Base-by-base conservation (phyloP, 35 echinoderm and acorn worm genomes). In the Amphiura filiformis region DNA sequence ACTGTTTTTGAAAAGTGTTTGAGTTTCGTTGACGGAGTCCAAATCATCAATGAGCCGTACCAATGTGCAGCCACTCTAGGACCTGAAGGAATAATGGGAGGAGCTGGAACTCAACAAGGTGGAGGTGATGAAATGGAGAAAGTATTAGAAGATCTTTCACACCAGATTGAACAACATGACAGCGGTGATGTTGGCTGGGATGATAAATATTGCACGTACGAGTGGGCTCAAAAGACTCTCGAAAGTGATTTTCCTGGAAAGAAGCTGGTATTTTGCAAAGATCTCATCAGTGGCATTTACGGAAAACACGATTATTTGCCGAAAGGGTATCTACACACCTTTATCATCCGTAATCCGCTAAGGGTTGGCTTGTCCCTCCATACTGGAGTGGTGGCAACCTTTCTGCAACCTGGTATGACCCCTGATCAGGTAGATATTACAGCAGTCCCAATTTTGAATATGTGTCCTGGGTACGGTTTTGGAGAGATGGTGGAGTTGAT, bases 1-100 rank as follows among this genome's bases (percentile, higher is more conserved):
- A 93, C 91, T 52, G 91, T 86, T 3, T 83, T 88, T 39, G 64
- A 80, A 40, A 93, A 93, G 52, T 93, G 91, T 31, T 47, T 93
- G 61, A 93, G 91, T 76, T 84, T 84, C 41, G 80, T 93, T 37
- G 86, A 93, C 18, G 91, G 86, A 0, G 80, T 82, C 20, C 86
- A 93, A 36, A 38, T 93, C 35, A 78, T 87, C 32, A 64, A 78
- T n/a, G 91, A 93, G 37, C 91, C 91, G 26, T 93, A 84, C 37
- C 15, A 14, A 1, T 65, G 83, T 37, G 83, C 83, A 34, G 35
- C 18, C 57, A 13, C 2, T 22, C 17, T 61, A 4, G 83, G 83
- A 31, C 83, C 83, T 11, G 83, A 85, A 61, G 37, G 83, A 30
- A 3, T 70, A 13, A 18, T 70, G 15, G 15, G 1, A 70, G 44